A percentile compares a stretch with the other conserved stretches of the same genome.
Conservation (phyloP, 1,140 invertebrate genomes). For the Helicoverpa armigera region DNA sequence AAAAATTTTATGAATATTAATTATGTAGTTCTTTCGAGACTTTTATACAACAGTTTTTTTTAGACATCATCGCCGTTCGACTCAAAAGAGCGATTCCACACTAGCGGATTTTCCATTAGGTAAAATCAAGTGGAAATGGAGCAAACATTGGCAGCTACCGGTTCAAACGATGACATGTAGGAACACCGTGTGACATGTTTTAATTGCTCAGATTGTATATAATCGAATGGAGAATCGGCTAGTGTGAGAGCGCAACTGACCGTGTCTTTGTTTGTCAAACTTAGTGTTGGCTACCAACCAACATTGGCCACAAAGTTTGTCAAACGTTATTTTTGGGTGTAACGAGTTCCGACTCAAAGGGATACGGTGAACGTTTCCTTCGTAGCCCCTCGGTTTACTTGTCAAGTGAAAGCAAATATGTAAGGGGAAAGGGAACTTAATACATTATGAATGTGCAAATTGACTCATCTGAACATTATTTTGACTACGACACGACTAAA, state of each 20-base stretch:
- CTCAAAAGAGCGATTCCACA: no score
- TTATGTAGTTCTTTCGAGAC: no score
- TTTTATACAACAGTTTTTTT: no score
- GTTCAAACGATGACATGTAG: no score
- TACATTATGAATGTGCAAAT: slow-evolving; percentile 34
- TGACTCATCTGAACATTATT: slow-evolving; percentile 28
- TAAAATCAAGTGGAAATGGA: no score
- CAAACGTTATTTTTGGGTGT: slow-evolving; percentile 5
- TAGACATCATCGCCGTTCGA: no score
- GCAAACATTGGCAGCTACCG: no score
- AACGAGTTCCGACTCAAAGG: slow-evolving; percentile 26
- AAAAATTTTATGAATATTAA: no score
- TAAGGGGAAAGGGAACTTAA: slow-evolving; percentile 1
- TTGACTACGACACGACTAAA: slow-evolving; percentile 3
- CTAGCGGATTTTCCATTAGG: no score
- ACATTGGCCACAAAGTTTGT: neutral
- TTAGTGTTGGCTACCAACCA: neutral
- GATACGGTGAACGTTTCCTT: slow-evolving; percentile 9
- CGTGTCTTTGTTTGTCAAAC: neutral
- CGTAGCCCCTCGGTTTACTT: neutral
- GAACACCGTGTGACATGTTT: no score
- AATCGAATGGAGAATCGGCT: no score
- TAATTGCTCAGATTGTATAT: neutral
- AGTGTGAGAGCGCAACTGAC: no score
- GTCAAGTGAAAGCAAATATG: slow-evolving; percentile 10